Percentiles rank a stretch among this genome's conserved stretches.
These are phyloP conservation scores for Amiota minor DNA, from an alignment of 2,888 invertebrate species.

Conservation along the genomic window DNA sequence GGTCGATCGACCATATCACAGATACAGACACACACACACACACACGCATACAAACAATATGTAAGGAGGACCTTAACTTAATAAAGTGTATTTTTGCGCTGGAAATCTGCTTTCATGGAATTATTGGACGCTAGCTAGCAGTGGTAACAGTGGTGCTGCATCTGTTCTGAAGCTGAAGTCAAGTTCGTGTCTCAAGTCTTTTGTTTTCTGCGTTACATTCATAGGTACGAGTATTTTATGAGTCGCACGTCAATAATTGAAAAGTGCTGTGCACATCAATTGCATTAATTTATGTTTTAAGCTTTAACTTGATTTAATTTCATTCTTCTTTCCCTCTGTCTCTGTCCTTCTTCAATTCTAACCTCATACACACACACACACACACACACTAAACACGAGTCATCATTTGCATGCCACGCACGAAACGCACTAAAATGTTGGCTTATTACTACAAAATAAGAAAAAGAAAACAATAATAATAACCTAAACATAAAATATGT, in stretches of 20 bases:
- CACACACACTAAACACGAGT: slow-evolving; percentile 31
- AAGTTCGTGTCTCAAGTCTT: slow-evolving; percentile 19
- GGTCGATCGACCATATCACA: slow-evolving; percentile 27
- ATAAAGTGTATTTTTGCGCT: slow-evolving; percentile 9
- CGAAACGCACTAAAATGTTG: slow-evolving; percentile 44
- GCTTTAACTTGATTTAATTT: not conserved
- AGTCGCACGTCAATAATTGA: not conserved
- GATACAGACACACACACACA: not conserved
- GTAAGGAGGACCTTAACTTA: not conserved
- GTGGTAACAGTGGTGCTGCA: not conserved
- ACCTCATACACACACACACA: too few species aligned
- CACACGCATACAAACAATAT: not conserved
- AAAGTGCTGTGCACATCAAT: not conserved
- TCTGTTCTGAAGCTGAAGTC: not conserved
- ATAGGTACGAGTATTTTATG: not conserved
- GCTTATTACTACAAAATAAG: slow-evolving; percentile 16
- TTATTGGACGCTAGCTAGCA: not conserved
- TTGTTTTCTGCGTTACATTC: slow-evolving; percentile 2
- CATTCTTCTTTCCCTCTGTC: too few species aligned
- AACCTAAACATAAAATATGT: slow-evolving; percentile 58
- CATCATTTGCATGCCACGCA: slow-evolving; percentile 59
- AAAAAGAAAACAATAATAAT: slow-evolving; percentile 48
- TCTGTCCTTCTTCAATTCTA: too few species aligned
- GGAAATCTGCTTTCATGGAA: slow-evolving; percentile 14
- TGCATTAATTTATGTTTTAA: slow-evolving; percentile 10